These are phyloP conservation scores for Zygogramma bicolorata DNA, from an alignment of 2,888 invertebrate genomes.

Conservation along the genomic window DNA sequence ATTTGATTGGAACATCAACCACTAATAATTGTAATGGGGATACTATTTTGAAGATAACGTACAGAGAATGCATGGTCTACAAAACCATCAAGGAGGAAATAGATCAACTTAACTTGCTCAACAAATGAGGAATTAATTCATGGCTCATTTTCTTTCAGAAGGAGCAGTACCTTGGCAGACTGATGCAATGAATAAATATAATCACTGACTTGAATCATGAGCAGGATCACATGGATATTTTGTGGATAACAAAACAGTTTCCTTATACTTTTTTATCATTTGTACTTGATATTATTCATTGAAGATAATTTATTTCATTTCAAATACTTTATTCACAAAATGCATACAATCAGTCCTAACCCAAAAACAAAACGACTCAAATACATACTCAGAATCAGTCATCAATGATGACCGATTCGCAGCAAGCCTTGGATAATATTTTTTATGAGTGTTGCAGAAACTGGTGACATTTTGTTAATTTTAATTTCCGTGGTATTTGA, in stretches of 20 bases:
- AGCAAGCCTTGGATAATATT: too few species aligned
- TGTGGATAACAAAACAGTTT: neutral
- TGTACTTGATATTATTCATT: neutral
- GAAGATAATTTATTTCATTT: neutral
- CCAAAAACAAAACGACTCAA: neutral
- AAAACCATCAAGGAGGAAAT: neutral
- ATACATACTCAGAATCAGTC: too few species aligned
- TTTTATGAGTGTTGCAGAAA: too few species aligned
- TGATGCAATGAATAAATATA: conserved; percentile 3
- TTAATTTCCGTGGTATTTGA: too few species aligned
- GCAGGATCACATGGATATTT: neutral
- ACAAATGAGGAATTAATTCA: conserved; percentile 2
- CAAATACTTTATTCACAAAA: neutral
- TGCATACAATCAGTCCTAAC: neutral
- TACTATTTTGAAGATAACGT: neutral
- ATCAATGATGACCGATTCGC: too few species aligned
- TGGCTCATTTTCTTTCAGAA: neutral
- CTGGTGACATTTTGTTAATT: too few species aligned
- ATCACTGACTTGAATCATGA: neutral
- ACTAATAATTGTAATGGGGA: neutral
- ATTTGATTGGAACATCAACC: neutral
- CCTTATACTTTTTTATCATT: neutral
- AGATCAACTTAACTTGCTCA: neutral
- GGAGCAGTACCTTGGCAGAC: conserved; percentile 7
- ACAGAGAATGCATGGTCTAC: neutral